Evolutionary conservation across 2,888 invertebrate genomes (phyloP), one percentile per base, ranked within the genome.

Genomic region (Poecilobothrus nobilitatus): DNA sequence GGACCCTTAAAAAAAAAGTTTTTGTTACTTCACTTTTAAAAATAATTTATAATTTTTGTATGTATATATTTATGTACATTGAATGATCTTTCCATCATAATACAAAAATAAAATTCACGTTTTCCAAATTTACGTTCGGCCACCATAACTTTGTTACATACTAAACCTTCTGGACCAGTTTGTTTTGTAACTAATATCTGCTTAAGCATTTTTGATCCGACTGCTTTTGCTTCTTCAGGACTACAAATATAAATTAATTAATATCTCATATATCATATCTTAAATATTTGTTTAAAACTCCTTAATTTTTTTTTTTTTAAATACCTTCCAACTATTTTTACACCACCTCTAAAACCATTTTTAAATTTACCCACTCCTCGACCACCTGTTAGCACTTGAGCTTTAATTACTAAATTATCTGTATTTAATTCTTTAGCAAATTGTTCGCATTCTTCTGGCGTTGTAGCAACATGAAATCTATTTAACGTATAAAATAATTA

Each of bases 61-160:
- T 83, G 91, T 41, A 41, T 27, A 27, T 27, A 27, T n/a, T 27
- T 27, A 4, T 27, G 27, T 41, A 41, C 92, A 77, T 88, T 88
- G 79, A 92, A 94, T 68, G 92, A 91, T 75, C 97, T 85, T 81
- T 97, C 97, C 91, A 97, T 92, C 89, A 95, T 94, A 75, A 97
- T 91, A 67, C 96, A 95, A 78, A 97, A 89, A 82, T 97, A 97
- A 83, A 90, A 97, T 80, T 97, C 97, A 75, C 94, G 88, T 22
- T 96, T 86, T 4, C 95, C 93, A 82, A 95, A 97, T 82, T 96
- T 91, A 68, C 97, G 84, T 82, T 97, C 95, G 18, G 94, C 91
- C 20, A 97, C 90, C 94, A 97, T 95, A 18, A 94, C 94, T 77
- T 90, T 86, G 80, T 94, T 93, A 79, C 95, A 95, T 79, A 94